Percentiles rank a stretch among this genome's conserved stretches.
phyloP scores from a whole-genome alignment of 2,113 vertebrate genomes.

The Festucalex cinctus region DNA sequence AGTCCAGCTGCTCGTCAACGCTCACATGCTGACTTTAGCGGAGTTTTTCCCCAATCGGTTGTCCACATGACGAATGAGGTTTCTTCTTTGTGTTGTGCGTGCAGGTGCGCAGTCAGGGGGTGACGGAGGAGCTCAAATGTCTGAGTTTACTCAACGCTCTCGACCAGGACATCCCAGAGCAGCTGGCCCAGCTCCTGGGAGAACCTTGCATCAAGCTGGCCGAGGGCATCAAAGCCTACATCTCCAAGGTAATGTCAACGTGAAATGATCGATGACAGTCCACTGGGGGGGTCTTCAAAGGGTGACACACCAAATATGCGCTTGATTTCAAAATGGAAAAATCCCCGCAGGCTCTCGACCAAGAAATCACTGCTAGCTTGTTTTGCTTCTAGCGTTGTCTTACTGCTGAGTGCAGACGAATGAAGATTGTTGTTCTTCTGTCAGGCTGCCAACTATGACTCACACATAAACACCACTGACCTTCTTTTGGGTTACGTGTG shows the following conservation, averaged over 20 bases:
- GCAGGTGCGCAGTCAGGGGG: constrained; percentile 77
- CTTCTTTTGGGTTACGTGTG: background rate
- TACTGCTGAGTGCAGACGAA: background rate
- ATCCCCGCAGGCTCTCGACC: too few relatives aligned
- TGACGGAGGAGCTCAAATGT: constrained; percentile 78
- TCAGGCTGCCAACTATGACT: background rate
- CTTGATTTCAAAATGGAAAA: background rate
- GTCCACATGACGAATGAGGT: background rate
- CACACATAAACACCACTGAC: background rate
- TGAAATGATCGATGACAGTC: constrained; percentile 18
- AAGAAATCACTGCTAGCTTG: background rate
- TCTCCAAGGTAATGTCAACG: constrained; percentile 73
- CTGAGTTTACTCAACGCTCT: constrained; percentile 77
- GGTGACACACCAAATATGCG: background rate
- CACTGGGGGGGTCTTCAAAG: constrained; percentile 37
- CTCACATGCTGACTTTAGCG: background rate
- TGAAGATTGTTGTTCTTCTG: background rate
- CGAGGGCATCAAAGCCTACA: constrained; percentile 80
- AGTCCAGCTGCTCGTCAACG: background rate
- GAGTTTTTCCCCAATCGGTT: background rate
- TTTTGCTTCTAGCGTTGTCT: background rate
- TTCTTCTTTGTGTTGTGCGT: background rate
- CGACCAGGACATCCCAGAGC: constrained; percentile 73
- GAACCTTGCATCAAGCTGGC: constrained; percentile 83
- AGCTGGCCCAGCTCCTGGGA: constrained; percentile 76